Conservation (phyloP, 2,888 invertebrate genomes). For the Eupsilia transversa region DNA sequence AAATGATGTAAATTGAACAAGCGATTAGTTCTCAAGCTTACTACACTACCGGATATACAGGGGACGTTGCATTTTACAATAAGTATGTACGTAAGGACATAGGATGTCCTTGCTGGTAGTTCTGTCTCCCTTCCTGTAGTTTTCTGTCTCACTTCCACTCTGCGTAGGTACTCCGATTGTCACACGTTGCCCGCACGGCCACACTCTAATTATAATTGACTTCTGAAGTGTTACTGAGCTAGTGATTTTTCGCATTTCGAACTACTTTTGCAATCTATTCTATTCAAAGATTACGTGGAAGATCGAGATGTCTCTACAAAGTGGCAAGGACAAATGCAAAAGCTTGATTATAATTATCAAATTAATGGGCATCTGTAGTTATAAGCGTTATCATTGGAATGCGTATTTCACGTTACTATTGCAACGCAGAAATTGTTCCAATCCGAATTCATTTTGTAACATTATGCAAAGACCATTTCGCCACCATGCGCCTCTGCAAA, state of each 20-base stretch:
- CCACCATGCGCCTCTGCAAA: neutral
- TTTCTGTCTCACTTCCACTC: neutral
- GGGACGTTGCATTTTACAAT: neutral
- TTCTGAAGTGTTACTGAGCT: neutral
- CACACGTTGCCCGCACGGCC: neutral
- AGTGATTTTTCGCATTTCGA: neutral
- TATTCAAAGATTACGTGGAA: neutral
- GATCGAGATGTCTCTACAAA: neutral
- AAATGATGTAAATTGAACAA: neutral
- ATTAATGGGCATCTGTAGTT: neutral
- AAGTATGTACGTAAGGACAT: neutral
- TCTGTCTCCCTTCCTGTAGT: neutral
- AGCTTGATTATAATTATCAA: slow-evolving; percentile 14
- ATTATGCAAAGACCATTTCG: neutral
- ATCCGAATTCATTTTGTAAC: neutral
- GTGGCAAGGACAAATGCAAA: neutral
- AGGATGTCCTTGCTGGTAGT: neutral
- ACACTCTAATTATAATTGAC: slow-evolving; percentile 6
- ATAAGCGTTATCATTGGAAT: neutral
- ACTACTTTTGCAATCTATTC: neutral
- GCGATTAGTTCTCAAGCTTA: neutral
- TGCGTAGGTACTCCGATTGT: neutral
- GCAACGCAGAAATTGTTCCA: neutral
- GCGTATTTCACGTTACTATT: neutral
- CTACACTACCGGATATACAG: neutral